Evolutionary conservation across 2,888 invertebrate genomes (phyloP).

Genomic region (Dasysyrphus tricinctus): DNA sequence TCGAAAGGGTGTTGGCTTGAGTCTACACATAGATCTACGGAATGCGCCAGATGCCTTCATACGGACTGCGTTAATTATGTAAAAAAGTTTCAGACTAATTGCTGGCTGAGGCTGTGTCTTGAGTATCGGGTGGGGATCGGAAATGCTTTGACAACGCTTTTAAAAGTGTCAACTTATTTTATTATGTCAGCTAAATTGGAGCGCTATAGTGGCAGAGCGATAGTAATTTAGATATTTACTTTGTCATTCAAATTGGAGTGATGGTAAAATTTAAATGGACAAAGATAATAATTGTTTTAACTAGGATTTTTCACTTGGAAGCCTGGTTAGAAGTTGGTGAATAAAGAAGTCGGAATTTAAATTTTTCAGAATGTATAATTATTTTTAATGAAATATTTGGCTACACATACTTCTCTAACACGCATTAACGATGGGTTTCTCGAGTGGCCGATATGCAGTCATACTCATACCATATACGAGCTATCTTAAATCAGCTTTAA

Average conservation of each 20-base stretch:
- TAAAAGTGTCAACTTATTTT: slow-evolving; percentile 66
- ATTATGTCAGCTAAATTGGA: slow-evolving; percentile 44
- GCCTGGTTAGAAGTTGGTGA: neutral
- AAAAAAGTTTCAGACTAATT: slow-evolving; percentile 67
- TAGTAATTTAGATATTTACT: slow-evolving; percentile 56
- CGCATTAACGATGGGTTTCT: neutral
- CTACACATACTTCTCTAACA: neutral
- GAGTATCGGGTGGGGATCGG: slow-evolving; percentile 13
- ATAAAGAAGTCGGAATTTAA: neutral
- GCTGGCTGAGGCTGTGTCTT: slow-evolving; percentile 44
- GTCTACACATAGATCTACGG: slow-evolving; percentile 12
- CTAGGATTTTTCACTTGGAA: neutral
- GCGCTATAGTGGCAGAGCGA: slow-evolving; percentile 17
- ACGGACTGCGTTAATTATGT: slow-evolving; percentile 67
- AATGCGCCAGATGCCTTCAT: slow-evolving; percentile 47
- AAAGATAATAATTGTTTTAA: slow-evolving; percentile 28
- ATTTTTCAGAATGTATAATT: neutral
- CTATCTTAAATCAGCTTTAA: neutral
- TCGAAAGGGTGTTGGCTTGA: slow-evolving; percentile 37
- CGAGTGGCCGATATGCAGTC: neutral
- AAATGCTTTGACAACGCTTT: slow-evolving; percentile 53
- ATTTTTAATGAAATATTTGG: neutral
- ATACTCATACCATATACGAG: neutral
- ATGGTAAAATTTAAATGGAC: slow-evolving; percentile 42
- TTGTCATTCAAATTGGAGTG: slow-evolving; percentile 34